Base-by-base conservation (phyloP, 2,113 vertebrate genomes). In the Engystomops pustulosus region DNA sequence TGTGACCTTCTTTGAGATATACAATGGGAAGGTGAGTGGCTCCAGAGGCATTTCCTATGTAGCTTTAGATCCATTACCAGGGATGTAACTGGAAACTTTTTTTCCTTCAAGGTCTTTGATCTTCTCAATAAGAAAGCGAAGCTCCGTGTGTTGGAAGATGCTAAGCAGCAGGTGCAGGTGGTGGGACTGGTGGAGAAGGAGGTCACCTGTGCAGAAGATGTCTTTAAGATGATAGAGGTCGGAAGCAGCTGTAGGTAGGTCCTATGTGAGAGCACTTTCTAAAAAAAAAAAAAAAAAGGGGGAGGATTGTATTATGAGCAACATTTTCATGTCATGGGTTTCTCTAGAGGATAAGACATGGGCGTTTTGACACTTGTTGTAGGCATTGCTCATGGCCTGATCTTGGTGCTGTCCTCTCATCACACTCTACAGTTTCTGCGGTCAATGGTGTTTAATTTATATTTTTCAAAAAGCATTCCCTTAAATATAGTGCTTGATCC, bases 1-100 rank as follows among this genome's bases (percentile, higher is more conserved):
- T 38, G 96, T 97, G 81, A 96, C 96, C 23, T 99, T 99, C 91
- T 99, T 99, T 89, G 98, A 99, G 90, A 98, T 99, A 90, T 99
- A 99, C 90, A 99, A 99, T 74, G 96, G 97, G 83, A 99, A 99
- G 94, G 97, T 98, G 89, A 88, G 90, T 30, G 41, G 2, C 38
- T n/a, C 3, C 2, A 4, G 17, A 15, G 5, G 8, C 25, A 10
- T 27, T n/a, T 15, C 7, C 18, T 67, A 10, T 60, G 6, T 25
- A 0, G 20, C 23, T 38, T 18, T 34, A 8, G 65, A 68, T 17
- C 60, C 17, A 14, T 38, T 3, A 9, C 6, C 41, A 17, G 18
- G 36, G 62, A 18, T 14, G 12, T 70, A 7, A 70, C 32, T 1
- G 25, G 2, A 53, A 3, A 23, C 3, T 84, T 68, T 25, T 44